Percentiles rank a stretch among this genome's conserved stretches.
Evolutionary conservation across 2,888 invertebrate genomes (phyloP).

Genomic region (Coecobrya sp.): DNA sequence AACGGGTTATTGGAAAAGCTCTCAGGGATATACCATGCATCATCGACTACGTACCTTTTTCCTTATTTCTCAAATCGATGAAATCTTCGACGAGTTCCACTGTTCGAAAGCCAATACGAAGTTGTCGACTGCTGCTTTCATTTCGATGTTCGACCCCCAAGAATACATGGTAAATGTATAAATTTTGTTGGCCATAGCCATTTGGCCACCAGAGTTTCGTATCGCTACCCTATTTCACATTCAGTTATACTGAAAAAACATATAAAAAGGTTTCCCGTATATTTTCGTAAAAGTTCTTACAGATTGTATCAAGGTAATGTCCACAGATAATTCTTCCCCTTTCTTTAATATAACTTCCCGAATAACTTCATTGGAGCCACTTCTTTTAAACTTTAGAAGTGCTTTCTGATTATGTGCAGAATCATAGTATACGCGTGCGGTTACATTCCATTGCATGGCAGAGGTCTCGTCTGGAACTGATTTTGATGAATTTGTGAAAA

Average conservation of each 20-base stretch:
- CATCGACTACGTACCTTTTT: neutral
- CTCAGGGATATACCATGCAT: too few relatives aligned
- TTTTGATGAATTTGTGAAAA: conserved; percentile 85
- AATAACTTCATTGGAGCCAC: conserved; percentile 22
- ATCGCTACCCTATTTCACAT: conserved; percentile 83
- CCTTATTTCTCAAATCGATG: conserved; percentile 87
- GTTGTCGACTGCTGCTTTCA: conserved; percentile 88
- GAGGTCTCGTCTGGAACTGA: conserved; percentile 82
- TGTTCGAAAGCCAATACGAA: conserved; percentile 95
- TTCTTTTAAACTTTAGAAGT: conserved; percentile 42
- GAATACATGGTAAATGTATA: conserved; percentile 91
- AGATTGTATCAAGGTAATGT: conserved; percentile 68
- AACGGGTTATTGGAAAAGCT: too few relatives aligned
- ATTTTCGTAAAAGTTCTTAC: conserved; percentile 41
- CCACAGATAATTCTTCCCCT: conserved; percentile 57
- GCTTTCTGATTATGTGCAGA: conserved; percentile 48
- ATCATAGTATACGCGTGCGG: conserved; percentile 83
- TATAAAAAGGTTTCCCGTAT: neutral
- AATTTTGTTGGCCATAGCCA: conserved; percentile 93
- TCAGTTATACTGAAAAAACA: neutral
- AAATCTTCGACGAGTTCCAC: conserved; percentile 94
- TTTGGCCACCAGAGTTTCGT: conserved; percentile 98
- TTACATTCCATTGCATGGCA: conserved; percentile 82
- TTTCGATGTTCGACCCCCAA: conserved; percentile 87
- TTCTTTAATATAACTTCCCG: conserved; percentile 1